These are phyloP conservation scores for Meriones unguiculatus DNA, from an alignment of 2,113 vertebrate species.

Conservation along the genomic window DNA sequence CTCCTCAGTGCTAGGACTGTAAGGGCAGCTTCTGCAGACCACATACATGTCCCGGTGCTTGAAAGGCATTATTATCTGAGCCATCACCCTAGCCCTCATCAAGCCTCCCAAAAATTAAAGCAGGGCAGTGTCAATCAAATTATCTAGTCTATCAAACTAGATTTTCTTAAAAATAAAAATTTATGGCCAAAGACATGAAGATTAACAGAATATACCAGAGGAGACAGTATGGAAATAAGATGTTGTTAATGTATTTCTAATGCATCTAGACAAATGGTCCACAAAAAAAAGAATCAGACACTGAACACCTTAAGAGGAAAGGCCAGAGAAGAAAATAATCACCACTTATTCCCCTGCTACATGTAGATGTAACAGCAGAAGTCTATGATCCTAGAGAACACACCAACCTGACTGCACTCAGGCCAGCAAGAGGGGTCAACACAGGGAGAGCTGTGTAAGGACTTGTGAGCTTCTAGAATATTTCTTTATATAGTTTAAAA, in stretches of 20 bases:
- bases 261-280: neutral
- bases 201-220: neutral
- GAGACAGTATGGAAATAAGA: neutral
- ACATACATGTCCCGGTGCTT: neutral
- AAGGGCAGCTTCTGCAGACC: neutral
- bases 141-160: neutral
- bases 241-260: conserved; percentile 9
- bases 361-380: neutral
- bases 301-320: neutral
- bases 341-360: neutral
- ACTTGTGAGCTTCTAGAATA: neutral
- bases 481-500: neutral
- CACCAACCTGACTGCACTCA: neutral
- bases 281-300: neutral
- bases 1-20: neutral
- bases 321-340: neutral
- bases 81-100: neutral
- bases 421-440: neutral
- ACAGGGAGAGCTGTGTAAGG: neutral
- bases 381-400: neutral
- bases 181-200: neutral
- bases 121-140: neutral
- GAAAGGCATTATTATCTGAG: neutral
- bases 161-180: neutral
- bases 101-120: neutral